Evolutionary conservation across 2,888 invertebrate species (phyloP), one percentile per base, ranked within the genome.

Genomic region (Drosophila cracens): DNA sequence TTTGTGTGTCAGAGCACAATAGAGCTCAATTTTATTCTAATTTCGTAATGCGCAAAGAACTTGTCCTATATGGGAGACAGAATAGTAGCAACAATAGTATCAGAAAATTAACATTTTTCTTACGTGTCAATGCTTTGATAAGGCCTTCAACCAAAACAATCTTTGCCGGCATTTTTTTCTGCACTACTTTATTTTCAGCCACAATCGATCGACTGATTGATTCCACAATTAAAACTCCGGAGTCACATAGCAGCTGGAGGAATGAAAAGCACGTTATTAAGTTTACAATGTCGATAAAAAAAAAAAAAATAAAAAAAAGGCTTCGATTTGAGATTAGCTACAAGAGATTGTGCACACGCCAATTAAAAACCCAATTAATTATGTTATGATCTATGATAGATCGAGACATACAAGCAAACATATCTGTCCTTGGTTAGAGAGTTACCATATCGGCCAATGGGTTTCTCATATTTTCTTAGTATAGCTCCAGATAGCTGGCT

Each of bases 71-170:
- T 74, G 81, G 71, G 40, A 38, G 60, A 68, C 46, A 43, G 43
- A 61, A 75, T 48, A 68, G 49, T 49, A 33, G 21, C 80, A 46
- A 46, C 36, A 48, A 27, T 76, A 76, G 58, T 85, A 84, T 84
- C 84, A 84, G 88, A 77, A 83, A 87, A 84, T 84, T 83, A 85
- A 81, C 77, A 84, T 87, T 87, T 70, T 84, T 87, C 79, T 65
- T 75, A 64, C 88, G 70, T 84, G 84, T 84, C 73, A 58, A 66
- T 52, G 79, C 56, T 27, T 74, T 60, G 84, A 84, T 84, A 84
- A 87, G 86, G 73, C 70, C 64, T 77, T 77, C 79, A 79, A 68
- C 69, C 57, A 70, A 70, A 76, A 70, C 70, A 79, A 51, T 83
- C 48, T 13, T 59, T 66, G 70, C 63, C 63, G 58, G 61, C 60